These are phyloP conservation scores for Plutella xylostella DNA, from an alignment of 2,888 invertebrate genomes.

Conservation along the genomic window DNA sequence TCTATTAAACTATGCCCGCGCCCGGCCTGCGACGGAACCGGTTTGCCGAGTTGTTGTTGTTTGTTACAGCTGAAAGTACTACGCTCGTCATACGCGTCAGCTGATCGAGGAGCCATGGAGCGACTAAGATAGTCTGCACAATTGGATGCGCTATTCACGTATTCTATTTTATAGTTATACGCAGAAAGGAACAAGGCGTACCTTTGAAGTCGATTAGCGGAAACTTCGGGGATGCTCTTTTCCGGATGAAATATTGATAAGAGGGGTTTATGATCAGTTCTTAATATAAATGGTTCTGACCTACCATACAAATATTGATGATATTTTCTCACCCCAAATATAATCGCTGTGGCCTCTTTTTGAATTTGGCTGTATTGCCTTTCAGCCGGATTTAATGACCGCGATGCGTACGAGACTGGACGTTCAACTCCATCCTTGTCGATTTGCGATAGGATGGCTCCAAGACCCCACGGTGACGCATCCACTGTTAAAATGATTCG, in stretches of 20 bases:
- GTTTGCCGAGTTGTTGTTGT: not conserved
- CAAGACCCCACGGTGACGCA: not conserved
- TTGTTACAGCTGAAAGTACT: not conserved
- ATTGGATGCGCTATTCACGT: not conserved
- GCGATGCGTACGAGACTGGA: slow-evolving; percentile 7
- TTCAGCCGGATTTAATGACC: slow-evolving; percentile 10
- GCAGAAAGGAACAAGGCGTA: not conserved
- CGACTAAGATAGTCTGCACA: not conserved
- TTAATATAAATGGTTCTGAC: not conserved
- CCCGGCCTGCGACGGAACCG: not conserved
- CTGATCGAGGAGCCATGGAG: not conserved
- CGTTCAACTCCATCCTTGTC: not conserved
- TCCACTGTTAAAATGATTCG: not conserved
- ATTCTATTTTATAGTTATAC: not conserved
- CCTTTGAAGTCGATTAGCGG: not conserved
- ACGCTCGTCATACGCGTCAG: no score
- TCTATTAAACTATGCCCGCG: slow-evolving; percentile 1
- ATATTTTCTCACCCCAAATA: no score
- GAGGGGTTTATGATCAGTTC: not conserved
- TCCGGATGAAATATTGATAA: not conserved
- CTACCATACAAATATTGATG: not conserved
- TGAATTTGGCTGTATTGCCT: slow-evolving; percentile 11
- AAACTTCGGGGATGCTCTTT: not conserved
- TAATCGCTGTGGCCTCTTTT: slow-evolving; percentile 13
- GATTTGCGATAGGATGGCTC: not conserved